These are phyloP conservation scores for Ormyrus nitidulus DNA, from an alignment of 2,888 invertebrate genomes.

Conservation along the genomic window DNA sequence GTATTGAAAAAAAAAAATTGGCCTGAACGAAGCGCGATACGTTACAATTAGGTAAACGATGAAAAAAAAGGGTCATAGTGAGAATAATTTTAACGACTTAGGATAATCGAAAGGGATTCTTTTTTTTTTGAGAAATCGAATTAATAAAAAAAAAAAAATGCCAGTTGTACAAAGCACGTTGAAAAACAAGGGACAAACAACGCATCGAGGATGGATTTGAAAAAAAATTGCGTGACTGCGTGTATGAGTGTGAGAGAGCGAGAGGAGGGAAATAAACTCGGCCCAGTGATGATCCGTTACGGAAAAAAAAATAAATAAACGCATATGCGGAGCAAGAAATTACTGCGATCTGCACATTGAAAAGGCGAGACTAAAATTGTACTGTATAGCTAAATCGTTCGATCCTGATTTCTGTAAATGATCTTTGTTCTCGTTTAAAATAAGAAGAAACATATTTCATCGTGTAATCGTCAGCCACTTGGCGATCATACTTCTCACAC, in stretches of 20 bases:
- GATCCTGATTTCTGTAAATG: background rate
- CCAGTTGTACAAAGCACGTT: conserved; percentile 70
- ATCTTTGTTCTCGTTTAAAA: conserved; percentile 6
- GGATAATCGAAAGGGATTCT: conserved; percentile 62
- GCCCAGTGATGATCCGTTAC: conserved; percentile 62
- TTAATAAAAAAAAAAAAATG: conserved; percentile 64
- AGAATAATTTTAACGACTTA: conserved; percentile 71
- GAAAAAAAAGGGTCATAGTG: conserved; percentile 62
- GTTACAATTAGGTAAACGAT: conserved; percentile 20
- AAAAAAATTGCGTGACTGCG: conserved; percentile 30
- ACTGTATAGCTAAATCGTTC: conserved; percentile 19
- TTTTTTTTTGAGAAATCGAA: conserved; percentile 29
- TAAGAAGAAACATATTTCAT: conserved; percentile 24
- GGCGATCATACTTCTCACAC: conserved; percentile 9
- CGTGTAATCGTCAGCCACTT: conserved; percentile 27
- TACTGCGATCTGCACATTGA: background rate
- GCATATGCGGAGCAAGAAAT: conserved; percentile 4
- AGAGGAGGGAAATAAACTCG: conserved; percentile 54
- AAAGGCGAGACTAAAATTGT: conserved; percentile 2
- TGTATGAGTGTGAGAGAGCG: conserved; percentile 36
- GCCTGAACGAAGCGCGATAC: conserved; percentile 53
- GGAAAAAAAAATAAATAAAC: background rate
- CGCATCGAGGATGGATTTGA: conserved; percentile 27
- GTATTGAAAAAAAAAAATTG: conserved; percentile 39
- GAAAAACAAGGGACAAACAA: conserved; percentile 40